phyloP scores from a whole-genome alignment of 2,888 invertebrate species.

The Tachystola acroxantha region DNA sequence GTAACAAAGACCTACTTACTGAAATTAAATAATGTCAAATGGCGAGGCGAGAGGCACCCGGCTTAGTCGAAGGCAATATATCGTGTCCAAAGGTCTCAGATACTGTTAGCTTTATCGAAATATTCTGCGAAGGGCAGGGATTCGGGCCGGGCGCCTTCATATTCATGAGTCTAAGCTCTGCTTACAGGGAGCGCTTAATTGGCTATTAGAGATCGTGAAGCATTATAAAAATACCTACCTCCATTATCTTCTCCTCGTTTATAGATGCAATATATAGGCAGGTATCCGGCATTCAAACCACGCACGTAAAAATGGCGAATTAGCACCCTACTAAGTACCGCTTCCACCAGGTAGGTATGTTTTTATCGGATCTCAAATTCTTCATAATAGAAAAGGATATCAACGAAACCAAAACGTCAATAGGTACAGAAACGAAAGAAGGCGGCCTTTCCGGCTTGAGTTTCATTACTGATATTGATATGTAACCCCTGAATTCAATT shows the following conservation, averaged over 20 bases:
- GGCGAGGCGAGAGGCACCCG: too few species aligned
- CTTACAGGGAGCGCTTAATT: conserved; percentile 18
- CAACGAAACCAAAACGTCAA: too few species aligned
- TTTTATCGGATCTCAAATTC: too few species aligned
- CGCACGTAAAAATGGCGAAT: too few species aligned
- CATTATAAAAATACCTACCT: neutral
- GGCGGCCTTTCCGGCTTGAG: conserved; percentile 26
- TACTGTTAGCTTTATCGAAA: conserved; percentile 32
- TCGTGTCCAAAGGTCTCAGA: conserved; percentile 26
- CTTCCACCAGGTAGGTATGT: too few species aligned
- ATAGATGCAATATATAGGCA: too few species aligned
- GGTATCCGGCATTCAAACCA: too few species aligned
- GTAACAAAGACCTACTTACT: too few species aligned
- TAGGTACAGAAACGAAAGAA: neutral
- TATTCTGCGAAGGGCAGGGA: conserved; percentile 22
- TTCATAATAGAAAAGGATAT: too few species aligned
- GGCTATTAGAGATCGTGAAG: conserved; percentile 4
- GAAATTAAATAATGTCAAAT: conserved; percentile 13
- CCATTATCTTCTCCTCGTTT: too few species aligned
- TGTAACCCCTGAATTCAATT: conserved; percentile 39
- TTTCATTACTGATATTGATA: conserved; percentile 43
- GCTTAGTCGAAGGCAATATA: conserved; percentile 31
- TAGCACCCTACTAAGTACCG: too few species aligned
- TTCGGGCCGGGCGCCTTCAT: conserved; percentile 22
- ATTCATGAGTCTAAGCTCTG: conserved; percentile 28